A percentile compares a stretch with the other conserved stretches of the same genome.
Evolutionary conservation across 2,113 vertebrate genomes (phyloP).

Genomic region (Brachypodius melanocephalos): DNA sequence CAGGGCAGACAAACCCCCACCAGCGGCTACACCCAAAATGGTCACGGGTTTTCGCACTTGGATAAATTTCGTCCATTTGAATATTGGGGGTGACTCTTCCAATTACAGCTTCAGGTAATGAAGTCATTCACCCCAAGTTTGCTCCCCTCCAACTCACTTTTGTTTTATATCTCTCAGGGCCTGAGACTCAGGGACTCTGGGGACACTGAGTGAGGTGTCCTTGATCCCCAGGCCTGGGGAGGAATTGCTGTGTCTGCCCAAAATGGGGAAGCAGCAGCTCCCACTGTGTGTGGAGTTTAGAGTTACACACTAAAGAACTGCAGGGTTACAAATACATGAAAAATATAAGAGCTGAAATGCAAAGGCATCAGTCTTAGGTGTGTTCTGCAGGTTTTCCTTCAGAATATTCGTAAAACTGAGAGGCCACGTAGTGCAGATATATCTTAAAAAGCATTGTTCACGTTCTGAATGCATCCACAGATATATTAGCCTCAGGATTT

Average conservation of each 20-base stretch:
- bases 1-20: background rate
- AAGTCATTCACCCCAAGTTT: background rate
- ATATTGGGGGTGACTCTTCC: background rate
- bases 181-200: background rate
- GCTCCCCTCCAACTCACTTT: background rate
- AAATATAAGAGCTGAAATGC: background rate
- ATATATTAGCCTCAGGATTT: background rate
- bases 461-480: rapidly evolving
- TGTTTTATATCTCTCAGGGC: background rate
- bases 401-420: background rate
- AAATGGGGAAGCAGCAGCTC: background rate
- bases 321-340: rapidly evolving
- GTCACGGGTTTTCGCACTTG: rapidly evolving
- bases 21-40: background rate
- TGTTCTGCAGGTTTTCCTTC: background rate
- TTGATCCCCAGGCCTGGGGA: background rate
- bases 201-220: background rate
- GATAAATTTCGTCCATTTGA: background rate
- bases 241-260: background rate
- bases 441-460: background rate
- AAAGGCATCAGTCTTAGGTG: background rate
- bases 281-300: background rate
- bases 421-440: background rate
- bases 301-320: background rate
- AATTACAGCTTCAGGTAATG: background rate